Percentiles rank a stretch among this genome's conserved stretches.
Conservation (phyloP, 2,113 vertebrate genomes). For the Paramormyrops kingsleyae region DNA sequence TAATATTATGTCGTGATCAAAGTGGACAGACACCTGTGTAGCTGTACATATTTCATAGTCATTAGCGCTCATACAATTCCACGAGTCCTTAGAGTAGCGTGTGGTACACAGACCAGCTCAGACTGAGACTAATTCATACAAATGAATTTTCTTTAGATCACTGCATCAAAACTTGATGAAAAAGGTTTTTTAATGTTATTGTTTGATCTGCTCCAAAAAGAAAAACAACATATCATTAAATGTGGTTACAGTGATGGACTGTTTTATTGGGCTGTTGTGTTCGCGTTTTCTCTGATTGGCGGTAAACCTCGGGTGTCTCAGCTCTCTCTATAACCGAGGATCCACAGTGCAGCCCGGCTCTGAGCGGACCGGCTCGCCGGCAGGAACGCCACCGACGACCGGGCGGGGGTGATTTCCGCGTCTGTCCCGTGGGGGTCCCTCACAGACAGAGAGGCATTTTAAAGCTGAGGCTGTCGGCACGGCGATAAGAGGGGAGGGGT, state of each 20-base stretch:
- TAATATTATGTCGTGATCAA: background rate
- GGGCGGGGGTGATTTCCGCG: background rate
- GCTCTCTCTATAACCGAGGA: background rate
- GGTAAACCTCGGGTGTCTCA: background rate
- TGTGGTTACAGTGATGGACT: background rate
- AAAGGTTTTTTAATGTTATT: background rate
- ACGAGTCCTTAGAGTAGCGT: background rate
- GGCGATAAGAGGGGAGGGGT: background rate
- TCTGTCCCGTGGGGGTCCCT: background rate
- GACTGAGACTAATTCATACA: background rate
- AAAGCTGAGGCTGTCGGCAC: background rate
- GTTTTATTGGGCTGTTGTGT: background rate
- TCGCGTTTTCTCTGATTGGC: background rate
- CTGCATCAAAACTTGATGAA: background rate
- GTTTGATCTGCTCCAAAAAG: background rate
- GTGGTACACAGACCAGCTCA: background rate
- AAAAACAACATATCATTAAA: background rate
- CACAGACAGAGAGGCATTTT: background rate
- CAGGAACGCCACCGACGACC: background rate
- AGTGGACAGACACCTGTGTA: background rate
- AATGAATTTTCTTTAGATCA: background rate
- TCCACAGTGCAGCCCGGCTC: background rate
- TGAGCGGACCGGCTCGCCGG: background rate
- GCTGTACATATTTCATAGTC: background rate
- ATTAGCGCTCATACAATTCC: background rate